These are phyloP conservation scores for Notolabrus celidotus DNA, from an alignment of 2,797 vertebrate species.

Conservation along the genomic window DNA sequence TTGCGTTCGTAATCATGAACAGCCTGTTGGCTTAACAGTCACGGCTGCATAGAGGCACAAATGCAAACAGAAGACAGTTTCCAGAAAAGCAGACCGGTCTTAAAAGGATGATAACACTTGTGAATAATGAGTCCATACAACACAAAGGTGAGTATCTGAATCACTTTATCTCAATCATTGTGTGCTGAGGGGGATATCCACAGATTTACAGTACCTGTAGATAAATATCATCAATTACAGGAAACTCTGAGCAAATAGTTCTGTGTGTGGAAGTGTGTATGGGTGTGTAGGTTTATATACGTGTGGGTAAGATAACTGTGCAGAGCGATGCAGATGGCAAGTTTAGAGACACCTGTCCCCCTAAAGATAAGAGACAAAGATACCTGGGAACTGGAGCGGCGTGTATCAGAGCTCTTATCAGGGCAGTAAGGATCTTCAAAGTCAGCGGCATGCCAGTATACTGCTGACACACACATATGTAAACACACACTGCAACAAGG, in stretches of 20 bases:
- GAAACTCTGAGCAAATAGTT: constrained; percentile 64
- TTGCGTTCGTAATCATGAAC: constrained; percentile 16
- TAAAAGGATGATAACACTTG: neutral
- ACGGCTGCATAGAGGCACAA: neutral
- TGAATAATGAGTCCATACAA: too few species aligned
- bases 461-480: constrained; percentile 14
- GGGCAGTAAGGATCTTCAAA: constrained; percentile 29
- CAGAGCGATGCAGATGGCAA: constrained; percentile 40
- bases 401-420: constrained; percentile 59
- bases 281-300: constrained; percentile 5
- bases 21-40: constrained; percentile 51
- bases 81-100: constrained; percentile 6
- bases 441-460: neutral
- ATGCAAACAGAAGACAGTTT: constrained; percentile 28
- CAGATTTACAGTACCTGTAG: neutral
- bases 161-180: too few species aligned
- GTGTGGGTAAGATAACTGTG: constrained; percentile 39
- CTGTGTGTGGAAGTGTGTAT: constrained; percentile 29
- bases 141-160: too few species aligned
- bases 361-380: constrained; percentile 73
- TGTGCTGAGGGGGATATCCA: constrained; percentile 6
- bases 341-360: constrained; percentile 67
- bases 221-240: constrained; percentile 55
- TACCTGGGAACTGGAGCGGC: constrained; percentile 44
- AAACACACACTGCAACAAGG: neutral